Evolutionary conservation across 2,888 invertebrate species (phyloP), one percentile per base, ranked within the genome.

Genomic region (Ochlodes sylvanus): DNA sequence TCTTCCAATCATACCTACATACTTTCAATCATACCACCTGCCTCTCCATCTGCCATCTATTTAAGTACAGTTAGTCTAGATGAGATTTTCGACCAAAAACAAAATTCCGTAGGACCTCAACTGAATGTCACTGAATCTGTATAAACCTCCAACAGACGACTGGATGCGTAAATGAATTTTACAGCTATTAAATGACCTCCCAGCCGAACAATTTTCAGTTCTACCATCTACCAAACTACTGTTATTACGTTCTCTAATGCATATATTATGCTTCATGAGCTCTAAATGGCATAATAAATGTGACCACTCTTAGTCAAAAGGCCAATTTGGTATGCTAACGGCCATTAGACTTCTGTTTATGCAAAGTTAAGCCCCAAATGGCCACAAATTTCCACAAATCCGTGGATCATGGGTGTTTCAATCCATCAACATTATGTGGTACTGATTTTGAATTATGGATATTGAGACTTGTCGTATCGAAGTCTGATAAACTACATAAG

Each of bases 261-360:
- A 50, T 50, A 50, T 50, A 19, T 50, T 19, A 17, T 7, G 15
- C 15, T 15, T 47, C 19, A 50, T 50, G 50, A 12, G 50, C 50
- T 50, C 7, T 19, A 50, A 50, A 50, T 50, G 50, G 19, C 12
- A 10, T 12, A 50, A 50, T 50, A 50, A 50, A 19, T 19, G 19
- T 50, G 50, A 19, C 50, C 19, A 50, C 50, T 19, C 50, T 50
- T 50, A 50, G 50, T 50, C 50, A 19, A 50, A 19, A 50, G 19
- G 19, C 50, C 19, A 50, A 50, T 50, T 50, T 50, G 19, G 50
- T 50, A 50, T 50, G 50, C 19, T 12, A 50, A 50, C 50, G 50
- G 17, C 50, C 19, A 50, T 19, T 50, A 50, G 50, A 50, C 50
- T 50, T 19, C 19, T 19, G 50, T 50, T 50, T 50, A 50, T 50